These are phyloP conservation scores for Passer domesticus DNA, from an alignment of 2,113 vertebrate genomes.

Conservation along the genomic window DNA sequence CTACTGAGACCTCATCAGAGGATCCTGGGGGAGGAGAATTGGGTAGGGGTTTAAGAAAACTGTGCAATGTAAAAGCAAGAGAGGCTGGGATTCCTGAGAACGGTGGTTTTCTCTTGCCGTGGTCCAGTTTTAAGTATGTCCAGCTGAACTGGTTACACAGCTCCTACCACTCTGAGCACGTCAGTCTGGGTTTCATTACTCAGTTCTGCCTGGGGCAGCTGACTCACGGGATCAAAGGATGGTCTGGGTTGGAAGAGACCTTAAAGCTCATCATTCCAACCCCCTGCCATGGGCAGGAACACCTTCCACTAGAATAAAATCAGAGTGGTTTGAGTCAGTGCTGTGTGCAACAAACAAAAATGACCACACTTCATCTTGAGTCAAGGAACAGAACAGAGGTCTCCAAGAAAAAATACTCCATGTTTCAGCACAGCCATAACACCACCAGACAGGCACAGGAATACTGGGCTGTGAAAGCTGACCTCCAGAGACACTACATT, in stretches of 20 bases:
- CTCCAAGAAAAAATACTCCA: neutral
- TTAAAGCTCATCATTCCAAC: neutral
- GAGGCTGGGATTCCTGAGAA: neutral
- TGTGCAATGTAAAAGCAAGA: neutral
- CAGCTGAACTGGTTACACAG: neutral
- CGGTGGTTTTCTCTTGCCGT: neutral
- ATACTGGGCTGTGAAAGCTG: neutral
- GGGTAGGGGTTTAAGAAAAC: conserved; percentile 29
- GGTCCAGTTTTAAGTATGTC: neutral
- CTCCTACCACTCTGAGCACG: neutral
- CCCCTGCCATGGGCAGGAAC: neutral
- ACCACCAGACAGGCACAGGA: neutral
- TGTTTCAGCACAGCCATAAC: neutral
- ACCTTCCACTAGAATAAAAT: neutral
- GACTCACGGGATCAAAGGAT: neutral
- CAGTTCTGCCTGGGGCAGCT: neutral
- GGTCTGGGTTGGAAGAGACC: neutral
- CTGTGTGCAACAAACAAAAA: neutral
- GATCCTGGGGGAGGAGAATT: conserved; percentile 79
- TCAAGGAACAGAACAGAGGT: neutral
- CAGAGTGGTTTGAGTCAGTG: neutral
- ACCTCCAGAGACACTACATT: neutral
- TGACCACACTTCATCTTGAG: neutral
- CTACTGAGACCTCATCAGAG: conserved; percentile 84
- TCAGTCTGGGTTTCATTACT: neutral